A percentile compares a stretch with the other conserved stretches of the same genome.
These are phyloP conservation scores for Nomia melanderi DNA, from an alignment of 1,140 invertebrate species.

Conservation along the genomic window DNA sequence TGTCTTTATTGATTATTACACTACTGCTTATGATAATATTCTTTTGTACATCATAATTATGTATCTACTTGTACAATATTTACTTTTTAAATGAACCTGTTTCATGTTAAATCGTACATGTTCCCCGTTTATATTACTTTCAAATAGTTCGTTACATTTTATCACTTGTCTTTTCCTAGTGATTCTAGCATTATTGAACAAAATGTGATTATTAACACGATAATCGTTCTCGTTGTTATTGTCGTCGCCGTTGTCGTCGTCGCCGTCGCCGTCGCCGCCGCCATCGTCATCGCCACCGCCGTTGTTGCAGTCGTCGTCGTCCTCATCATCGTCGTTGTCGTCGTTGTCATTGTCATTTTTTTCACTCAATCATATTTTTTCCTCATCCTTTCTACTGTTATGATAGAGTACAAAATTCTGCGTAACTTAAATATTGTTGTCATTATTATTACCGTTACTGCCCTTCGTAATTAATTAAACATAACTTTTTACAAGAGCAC, in stretches of 20 bases:
- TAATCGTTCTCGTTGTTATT: too few relatives aligned
- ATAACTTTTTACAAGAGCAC: slow-evolving; percentile 66
- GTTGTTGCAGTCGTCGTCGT: neutral
- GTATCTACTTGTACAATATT: slow-evolving; percentile 20
- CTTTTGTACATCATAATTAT: slow-evolving; percentile 1
- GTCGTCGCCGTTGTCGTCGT: too few relatives aligned
- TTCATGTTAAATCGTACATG: neutral
- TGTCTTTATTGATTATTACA: neutral
- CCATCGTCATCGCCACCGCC: neutral
- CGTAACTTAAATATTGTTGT: neutral
- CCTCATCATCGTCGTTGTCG: neutral
- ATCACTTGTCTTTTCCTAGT: slow-evolving; percentile 60
- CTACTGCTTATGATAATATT: slow-evolving; percentile 15
- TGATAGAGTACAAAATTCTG: neutral
- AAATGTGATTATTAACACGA: neutral
- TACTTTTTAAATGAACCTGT: slow-evolving; percentile 1
- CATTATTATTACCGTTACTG: slow-evolving; percentile 8
- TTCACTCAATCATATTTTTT: neutral
- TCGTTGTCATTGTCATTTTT: neutral
- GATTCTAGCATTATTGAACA: slow-evolving; percentile 27
- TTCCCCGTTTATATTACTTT: slow-evolving; percentile 24
- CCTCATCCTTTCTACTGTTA: neutral
- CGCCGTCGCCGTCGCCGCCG: neutral
- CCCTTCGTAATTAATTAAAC: neutral
- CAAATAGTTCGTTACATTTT: slow-evolving; percentile 47